These are phyloP conservation scores for Mythimna loreyi DNA, from an alignment of 2,888 invertebrate genomes.

Conservation along the genomic window DNA sequence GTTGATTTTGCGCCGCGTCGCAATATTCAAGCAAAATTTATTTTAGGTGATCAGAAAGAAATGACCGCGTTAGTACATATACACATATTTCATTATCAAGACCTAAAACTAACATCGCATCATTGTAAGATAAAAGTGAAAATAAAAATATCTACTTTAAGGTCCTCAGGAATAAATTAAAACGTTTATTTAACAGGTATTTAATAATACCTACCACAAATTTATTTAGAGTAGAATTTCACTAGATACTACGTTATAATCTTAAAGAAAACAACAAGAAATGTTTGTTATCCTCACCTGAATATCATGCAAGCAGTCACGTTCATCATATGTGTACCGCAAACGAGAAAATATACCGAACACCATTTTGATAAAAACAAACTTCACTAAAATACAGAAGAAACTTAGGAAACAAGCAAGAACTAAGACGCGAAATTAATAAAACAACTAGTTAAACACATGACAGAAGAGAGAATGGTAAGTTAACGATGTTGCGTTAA, in stretches of 20 bases:
- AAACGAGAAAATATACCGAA: constrained; percentile 83
- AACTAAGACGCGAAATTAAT: constrained; percentile 45
- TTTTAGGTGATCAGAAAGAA: no score
- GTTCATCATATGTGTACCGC: constrained; percentile 83
- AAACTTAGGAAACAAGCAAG: constrained; percentile 58
- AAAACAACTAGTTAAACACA: constrained; percentile 58
- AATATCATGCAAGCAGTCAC: constrained; percentile 72
- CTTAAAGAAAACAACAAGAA: constrained; percentile 7
- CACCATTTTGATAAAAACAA: constrained; percentile 77
- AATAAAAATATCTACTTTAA: background rate
- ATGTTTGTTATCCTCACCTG: constrained; percentile 69
- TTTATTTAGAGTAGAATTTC: background rate
- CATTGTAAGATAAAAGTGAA: background rate
- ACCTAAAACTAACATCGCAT: background rate
- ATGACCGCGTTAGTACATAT: no score
- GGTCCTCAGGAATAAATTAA: background rate
- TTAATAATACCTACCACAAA: background rate
- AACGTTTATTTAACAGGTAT: background rate
- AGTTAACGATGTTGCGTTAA: constrained; percentile 12
- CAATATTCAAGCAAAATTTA: no score
- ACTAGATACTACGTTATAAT: background rate
- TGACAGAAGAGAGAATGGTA: constrained; percentile 54
- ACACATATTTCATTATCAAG: background rate
- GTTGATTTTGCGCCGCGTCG: no score
- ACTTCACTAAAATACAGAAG: constrained; percentile 59